Evolutionary conservation across 2,113 vertebrate genomes (phyloP), one percentile per base, ranked within the genome.

Genomic region (Tyrannus savana): DNA sequence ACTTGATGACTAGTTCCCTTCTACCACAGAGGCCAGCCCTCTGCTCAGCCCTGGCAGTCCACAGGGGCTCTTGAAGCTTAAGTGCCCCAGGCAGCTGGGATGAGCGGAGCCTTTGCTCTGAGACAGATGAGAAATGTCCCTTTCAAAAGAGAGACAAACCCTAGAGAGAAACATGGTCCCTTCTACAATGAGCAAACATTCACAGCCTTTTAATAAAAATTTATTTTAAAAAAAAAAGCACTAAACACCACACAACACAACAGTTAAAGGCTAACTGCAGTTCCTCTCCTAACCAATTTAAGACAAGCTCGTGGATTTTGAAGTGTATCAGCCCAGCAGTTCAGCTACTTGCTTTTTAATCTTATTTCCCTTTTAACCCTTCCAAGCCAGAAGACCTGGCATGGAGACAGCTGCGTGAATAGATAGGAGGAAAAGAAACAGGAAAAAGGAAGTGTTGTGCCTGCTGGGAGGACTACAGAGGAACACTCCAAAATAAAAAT

Each of bases 101-200:
- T 18, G 15, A 66, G 60, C 28, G 24, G 5, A 7, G 4, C 33
- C 62, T 72, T 56, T 24, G 28, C 49, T 85, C 75, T 3, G 2
- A 41, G 56, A 49, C 37, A 60, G 15, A 50, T 27, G 2, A 87
- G 44, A 90, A 75, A 49, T 1, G 3, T 15, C 63, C 27, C 42
- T 67, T 47, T 67, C 25, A 7, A 27, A 37, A 78, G 64, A 74
- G 5, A 27, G 25, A 66, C 14, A 78, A 95, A 67, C 33, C 23
- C 39, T 31, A 63, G 35, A 0, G 0, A 82, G 24, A 0, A 3
- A 24, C 24, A 73, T 4, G 4, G 47, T n/a, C 30, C 7, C 10
- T 28, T 77, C 47, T 21, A 24, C 37, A 76, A 37, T 4, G 6
- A 84, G 42, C 10, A 46, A 79, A 17, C 2, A 2, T 39, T 35